phyloP scores from a whole-genome alignment of 2,797 vertebrate genomes.

The Emydoidea blandingii region DNA sequence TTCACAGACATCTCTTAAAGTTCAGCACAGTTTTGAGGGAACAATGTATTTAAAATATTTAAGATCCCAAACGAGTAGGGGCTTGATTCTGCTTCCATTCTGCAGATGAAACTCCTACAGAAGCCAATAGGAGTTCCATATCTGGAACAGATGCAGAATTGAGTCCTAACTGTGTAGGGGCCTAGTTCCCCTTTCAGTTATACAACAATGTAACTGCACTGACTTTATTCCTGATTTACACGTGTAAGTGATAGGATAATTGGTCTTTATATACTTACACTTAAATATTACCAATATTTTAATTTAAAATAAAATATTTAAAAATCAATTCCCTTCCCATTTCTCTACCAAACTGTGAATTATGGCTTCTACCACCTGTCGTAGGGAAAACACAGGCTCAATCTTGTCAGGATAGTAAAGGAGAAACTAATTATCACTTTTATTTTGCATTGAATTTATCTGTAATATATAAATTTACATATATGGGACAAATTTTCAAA shows the following conservation, averaged over 20 bases:
- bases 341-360: background rate
- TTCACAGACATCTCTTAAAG: background rate
- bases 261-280: background rate
- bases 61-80: background rate
- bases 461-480: background rate
- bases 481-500: background rate
- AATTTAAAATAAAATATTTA: background rate
- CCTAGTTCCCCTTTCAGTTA: background rate
- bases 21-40: background rate
- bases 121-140: background rate
- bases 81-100: background rate
- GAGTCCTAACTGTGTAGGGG: background rate
- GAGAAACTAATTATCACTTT: background rate
- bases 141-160: background rate
- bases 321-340: background rate
- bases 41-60: background rate
- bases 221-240: background rate
- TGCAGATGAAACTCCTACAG: background rate
- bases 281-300: background rate
- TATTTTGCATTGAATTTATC: background rate
- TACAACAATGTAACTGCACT: background rate
- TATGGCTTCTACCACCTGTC: background rate
- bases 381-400: background rate
- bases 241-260: background rate
- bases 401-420: background rate